Conservation (phyloP, 1,140 invertebrate genomes). For the Patella vulgata region DNA sequence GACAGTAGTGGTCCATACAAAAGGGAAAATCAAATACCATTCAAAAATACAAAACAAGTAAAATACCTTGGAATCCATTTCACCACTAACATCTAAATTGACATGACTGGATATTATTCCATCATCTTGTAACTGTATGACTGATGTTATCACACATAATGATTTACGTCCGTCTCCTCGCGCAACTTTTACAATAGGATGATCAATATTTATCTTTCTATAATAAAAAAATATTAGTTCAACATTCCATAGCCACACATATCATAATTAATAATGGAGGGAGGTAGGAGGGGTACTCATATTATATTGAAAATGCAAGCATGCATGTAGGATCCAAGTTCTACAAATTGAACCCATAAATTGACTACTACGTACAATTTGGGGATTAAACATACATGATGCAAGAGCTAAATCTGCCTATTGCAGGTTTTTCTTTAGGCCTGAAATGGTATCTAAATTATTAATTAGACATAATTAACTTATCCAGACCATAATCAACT, state of each 20-base stretch:
- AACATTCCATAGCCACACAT: background rate
- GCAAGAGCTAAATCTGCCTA: no score
- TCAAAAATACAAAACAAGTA: no score
- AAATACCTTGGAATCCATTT: background rate
- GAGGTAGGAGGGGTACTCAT: no score
- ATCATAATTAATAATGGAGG: background rate
- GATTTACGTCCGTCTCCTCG: background rate
- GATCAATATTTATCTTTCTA: background rate
- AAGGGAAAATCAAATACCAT: no score
- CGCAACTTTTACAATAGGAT: background rate
- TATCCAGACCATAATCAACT: no score
- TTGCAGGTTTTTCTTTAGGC: no score
- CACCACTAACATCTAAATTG: background rate
- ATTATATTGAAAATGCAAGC: background rate
- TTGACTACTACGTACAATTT: no score
- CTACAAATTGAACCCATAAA: background rate
- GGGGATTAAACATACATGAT: no score
- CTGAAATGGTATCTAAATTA: no score
- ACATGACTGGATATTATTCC: constrained; percentile 1
- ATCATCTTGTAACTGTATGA: background rate
- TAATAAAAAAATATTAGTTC: background rate
- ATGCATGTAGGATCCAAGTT: background rate
- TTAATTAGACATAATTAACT: no score
- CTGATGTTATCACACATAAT: background rate
- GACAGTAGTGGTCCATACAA: no score